Evolutionary conservation across 2,888 invertebrate species (phyloP), one percentile per base, ranked within the genome.

Genomic region (Lasioglossum vierecki): DNA sequence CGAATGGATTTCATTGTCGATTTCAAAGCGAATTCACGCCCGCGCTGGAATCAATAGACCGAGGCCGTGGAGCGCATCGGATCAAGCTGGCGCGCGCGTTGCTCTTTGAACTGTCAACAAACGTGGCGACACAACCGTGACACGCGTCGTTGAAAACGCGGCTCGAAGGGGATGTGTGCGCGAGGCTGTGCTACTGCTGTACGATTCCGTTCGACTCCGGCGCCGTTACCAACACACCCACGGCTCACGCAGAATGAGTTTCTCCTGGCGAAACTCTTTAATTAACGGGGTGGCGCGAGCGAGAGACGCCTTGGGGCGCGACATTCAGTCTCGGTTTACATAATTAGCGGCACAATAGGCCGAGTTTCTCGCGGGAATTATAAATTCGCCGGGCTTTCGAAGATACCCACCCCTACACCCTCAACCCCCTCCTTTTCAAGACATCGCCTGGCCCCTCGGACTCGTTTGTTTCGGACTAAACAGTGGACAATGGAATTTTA

Each of bases 21-120:
- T 89, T 88, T 88, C 90, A 88, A 88, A 89, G 84, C 90, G 84
- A 66, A 79, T 89, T 89, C 84, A 85, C 89, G 79, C 46, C 75
- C 44, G 71, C 72, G 79, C 77, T 22, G 78, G 76, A 84, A 88
- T 90, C 89, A 84, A 89, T 89, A 86, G 86, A 71, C 60, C 68
- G 79, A 68, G 70, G 26, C 72, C 30, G 74, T 53, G 60, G 49
- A 79, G 49, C 77, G 76, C 60, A 78, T 79, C 79, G 81, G 57
- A 85, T 89, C 79, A 79, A 89, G 83, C 83, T 76, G 66, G 66
- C 66, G 18, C 76, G 71, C 79, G 76, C 83, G 70, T 80, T 76
- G 80, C 78, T 84, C 84, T 89, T 89, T 87, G 80, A 83, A 84
- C 81, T 80, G 88, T 88, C 89, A 81, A 85, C 89, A 89, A 82